These are phyloP conservation scores for Hymenopus coronatus DNA, from an alignment of 2,888 invertebrate species.

Conservation along the genomic window DNA sequence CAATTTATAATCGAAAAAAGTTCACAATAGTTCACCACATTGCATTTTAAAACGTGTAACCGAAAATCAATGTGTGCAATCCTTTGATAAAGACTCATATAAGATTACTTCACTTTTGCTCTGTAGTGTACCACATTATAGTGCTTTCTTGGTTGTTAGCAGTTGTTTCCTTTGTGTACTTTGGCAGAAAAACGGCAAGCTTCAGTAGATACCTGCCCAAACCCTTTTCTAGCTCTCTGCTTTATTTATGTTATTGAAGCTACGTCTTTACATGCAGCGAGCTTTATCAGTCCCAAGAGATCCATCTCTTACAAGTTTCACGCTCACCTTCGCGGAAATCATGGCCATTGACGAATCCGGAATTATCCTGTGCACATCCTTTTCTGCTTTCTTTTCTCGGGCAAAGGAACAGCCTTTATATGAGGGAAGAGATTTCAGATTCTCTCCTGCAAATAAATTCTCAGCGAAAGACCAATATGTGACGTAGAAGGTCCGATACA, in stretches of 20 bases:
- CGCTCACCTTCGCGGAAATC: background rate
- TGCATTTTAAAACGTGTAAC: too few relatives aligned
- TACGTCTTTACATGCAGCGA: background rate
- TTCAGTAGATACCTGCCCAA: background rate
- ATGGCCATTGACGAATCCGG: background rate
- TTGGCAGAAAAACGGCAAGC: too few relatives aligned
- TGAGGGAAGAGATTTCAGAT: background rate
- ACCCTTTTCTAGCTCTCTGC: background rate
- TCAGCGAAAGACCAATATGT: background rate
- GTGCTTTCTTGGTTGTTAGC: too few relatives aligned
- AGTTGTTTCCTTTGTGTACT: too few relatives aligned
- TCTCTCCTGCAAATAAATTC: background rate
- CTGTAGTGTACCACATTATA: too few relatives aligned
- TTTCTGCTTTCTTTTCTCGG: background rate
- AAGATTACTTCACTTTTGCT: too few relatives aligned
- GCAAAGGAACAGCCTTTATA: background rate
- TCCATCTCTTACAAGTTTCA: background rate
- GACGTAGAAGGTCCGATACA: background rate
- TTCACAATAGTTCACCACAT: too few relatives aligned
- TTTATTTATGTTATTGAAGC: background rate
- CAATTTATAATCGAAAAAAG: too few relatives aligned
- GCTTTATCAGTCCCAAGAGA: background rate
- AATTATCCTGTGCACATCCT: background rate
- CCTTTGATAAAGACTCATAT: too few relatives aligned
- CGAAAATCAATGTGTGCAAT: too few relatives aligned